phyloP scores from a whole-genome alignment of 2,888 invertebrate species.

The Gortyna flavago region DNA sequence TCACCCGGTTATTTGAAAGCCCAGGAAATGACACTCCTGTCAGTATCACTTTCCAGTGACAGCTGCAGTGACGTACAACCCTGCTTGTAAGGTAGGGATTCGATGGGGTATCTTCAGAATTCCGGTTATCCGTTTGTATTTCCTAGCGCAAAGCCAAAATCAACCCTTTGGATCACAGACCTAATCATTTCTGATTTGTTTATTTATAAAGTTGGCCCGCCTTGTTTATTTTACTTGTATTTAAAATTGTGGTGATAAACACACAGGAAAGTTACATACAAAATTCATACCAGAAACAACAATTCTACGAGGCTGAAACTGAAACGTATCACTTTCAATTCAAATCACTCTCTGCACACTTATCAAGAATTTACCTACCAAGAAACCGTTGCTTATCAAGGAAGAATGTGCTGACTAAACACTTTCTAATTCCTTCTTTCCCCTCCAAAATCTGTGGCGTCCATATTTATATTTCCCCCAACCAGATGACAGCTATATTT shows the following conservation, averaged over 20 bases:
- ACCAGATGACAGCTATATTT: constrained; percentile 48
- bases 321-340: no score
- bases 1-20: not conserved
- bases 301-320: not conserved
- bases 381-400: no score
- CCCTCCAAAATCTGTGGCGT: constrained; percentile 2
- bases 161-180: not conserved
- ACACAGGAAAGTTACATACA: not conserved
- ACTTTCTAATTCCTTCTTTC: not conserved
- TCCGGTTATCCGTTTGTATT: not conserved
- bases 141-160: not conserved
- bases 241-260: not conserved
- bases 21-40: not conserved
- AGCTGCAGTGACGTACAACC: not conserved
- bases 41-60: not conserved
- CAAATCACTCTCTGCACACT: not conserved
- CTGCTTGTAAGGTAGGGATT: not conserved
- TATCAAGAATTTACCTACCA: not conserved
- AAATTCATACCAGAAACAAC: not conserved
- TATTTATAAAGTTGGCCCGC: not conserved
- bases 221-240: not conserved
- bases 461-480: constrained; percentile 35
- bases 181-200: not conserved
- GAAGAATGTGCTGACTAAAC: no score
- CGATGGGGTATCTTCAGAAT: not conserved